A percentile compares a stretch with the other conserved stretches of the same genome.
Conservation (phyloP, 2,113 vertebrate genomes). For the Stigmatopora nigra region DNA sequence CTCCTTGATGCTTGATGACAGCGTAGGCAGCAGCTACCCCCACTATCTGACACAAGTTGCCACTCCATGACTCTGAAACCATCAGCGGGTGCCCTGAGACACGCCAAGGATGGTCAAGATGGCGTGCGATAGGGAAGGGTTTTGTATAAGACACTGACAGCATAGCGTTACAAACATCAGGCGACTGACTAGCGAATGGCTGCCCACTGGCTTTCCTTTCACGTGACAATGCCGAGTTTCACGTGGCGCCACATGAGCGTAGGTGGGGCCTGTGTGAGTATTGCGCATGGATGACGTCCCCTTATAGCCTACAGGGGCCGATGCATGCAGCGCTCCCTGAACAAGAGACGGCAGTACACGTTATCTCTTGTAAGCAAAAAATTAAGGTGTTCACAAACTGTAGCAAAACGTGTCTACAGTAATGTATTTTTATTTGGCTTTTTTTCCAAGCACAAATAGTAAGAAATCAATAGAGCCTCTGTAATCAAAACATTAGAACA, state of each 20-base stretch:
- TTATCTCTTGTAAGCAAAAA: conserved; percentile 24
- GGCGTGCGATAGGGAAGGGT: background rate
- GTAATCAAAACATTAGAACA: conserved; percentile 30
- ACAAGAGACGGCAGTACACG: conserved; percentile 15
- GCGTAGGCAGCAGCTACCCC: conserved; percentile 8
- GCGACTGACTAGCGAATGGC: conserved; percentile 18
- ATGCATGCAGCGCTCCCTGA: conserved; percentile 28
- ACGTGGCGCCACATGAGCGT: conserved; percentile 38
- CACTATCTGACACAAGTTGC: conserved; percentile 33
- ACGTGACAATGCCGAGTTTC: conserved; percentile 24
- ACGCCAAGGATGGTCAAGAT: conserved; percentile 17
- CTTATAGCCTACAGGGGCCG: conserved; percentile 18
- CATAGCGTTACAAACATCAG: conserved; percentile 10
- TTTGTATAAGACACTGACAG: conserved; percentile 12
- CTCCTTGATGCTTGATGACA: conserved; percentile 8
- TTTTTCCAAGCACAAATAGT: background rate
- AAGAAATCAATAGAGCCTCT: conserved; percentile 10
- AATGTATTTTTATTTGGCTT: conserved; percentile 13
- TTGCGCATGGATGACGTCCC: conserved; percentile 32
- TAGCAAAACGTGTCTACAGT: conserved; percentile 18
- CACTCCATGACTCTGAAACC: conserved; percentile 12
- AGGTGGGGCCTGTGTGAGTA: conserved; percentile 15
- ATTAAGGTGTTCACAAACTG: conserved; percentile 15
- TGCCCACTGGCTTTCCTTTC: conserved; percentile 29
- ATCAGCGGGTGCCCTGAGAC: conserved; percentile 20